These are phyloP conservation scores for Amblyteles armatorius DNA, from an alignment of 2,888 invertebrate species.

Conservation along the genomic window DNA sequence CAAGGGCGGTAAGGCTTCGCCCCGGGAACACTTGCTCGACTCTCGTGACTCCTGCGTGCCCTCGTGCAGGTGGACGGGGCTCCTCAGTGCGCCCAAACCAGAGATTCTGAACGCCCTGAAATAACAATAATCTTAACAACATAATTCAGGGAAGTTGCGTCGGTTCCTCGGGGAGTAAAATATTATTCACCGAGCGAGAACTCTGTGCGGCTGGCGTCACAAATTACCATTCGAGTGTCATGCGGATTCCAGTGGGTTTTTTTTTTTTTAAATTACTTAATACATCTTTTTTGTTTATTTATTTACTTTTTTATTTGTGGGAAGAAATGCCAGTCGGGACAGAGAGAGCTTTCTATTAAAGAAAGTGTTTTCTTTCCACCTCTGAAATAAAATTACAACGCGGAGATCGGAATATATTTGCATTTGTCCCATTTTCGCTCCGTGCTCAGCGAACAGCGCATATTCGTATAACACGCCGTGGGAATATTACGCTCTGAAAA, in stretches of 20 bases:
- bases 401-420: conserved; percentile 48
- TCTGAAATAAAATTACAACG: conserved; percentile 14
- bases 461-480: conserved; percentile 30
- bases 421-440: conserved; percentile 37
- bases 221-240: background rate
- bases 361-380: conserved; percentile 24
- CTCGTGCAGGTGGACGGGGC: background rate
- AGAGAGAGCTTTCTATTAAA: background rate
- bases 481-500: conserved; percentile 40
- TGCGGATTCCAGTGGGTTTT: background rate
- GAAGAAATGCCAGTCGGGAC: background rate
- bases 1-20: background rate
- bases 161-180: background rate
- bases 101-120: conserved; percentile 11
- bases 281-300: background rate
- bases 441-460: conserved; percentile 25
- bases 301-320: background rate
- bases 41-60: conserved; percentile 12
- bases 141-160: background rate
- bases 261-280: too few species aligned
- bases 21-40: conserved; percentile 12
- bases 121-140: conserved; percentile 17
- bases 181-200: conserved; percentile 3
- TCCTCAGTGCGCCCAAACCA: background rate
- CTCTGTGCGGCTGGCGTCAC: background rate